Evolutionary conservation across 1,140 invertebrate species (phyloP).

Genomic region (Homalodisca vitripennis): DNA sequence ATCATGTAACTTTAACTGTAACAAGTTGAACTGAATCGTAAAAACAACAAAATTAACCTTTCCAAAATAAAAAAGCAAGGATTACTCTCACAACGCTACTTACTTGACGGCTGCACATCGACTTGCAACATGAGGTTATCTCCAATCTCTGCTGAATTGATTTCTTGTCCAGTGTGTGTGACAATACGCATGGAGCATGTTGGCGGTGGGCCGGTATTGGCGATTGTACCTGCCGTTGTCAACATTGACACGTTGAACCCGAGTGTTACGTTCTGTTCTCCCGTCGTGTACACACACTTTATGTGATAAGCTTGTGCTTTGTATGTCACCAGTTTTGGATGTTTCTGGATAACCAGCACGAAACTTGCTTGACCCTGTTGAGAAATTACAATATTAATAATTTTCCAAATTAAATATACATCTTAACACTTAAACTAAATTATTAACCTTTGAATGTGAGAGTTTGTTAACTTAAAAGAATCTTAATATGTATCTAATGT

Average conservation of each 20-base stretch:
- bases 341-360: constrained; percentile 91
- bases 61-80: too few relatives aligned
- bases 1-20: too few relatives aligned
- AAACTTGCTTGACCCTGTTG: constrained; percentile 88
- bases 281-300: constrained; percentile 91
- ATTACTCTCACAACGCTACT: constrained; percentile 46
- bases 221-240: constrained; percentile 91
- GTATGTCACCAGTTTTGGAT: constrained; percentile 92
- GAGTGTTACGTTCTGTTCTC: constrained; percentile 88
- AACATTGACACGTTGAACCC: constrained; percentile 95
- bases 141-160: constrained; percentile 88
- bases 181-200: constrained; percentile 91
- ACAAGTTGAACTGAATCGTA: too few relatives aligned
- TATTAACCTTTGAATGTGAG: too few relatives aligned
- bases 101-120: constrained; percentile 87
- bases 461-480: too few relatives aligned
- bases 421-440: too few relatives aligned
- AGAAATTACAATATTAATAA: too few relatives aligned
- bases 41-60: too few relatives aligned
- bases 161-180: constrained; percentile 81
- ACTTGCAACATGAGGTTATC: constrained; percentile 89
- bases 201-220: constrained; percentile 91
- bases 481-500: too few relatives aligned
- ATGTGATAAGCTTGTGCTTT: constrained; percentile 94
- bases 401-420: too few relatives aligned